Evolutionary conservation across 2,888 invertebrate species (phyloP).

Genomic region (Metallyticus violacea): DNA sequence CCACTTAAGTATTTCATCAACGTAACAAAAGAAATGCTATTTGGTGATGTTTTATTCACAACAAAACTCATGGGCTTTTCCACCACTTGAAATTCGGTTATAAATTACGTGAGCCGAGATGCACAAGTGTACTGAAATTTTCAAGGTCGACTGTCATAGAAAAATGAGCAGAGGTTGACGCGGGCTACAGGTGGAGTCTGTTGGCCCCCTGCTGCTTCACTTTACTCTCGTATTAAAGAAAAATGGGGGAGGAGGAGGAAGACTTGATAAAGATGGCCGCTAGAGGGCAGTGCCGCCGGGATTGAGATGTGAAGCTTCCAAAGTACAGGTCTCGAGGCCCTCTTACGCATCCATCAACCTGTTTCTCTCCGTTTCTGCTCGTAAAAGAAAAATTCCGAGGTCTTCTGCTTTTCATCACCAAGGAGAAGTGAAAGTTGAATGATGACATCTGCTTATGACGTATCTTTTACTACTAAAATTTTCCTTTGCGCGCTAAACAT

Average conservation of each 20-base stretch:
- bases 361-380: background rate
- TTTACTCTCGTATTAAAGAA: background rate
- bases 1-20: background rate
- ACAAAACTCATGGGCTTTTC: background rate
- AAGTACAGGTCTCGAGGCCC: background rate
- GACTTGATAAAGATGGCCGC: background rate
- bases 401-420: background rate
- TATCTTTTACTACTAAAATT: background rate
- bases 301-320: background rate
- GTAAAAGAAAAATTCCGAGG: background rate
- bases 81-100: background rate
- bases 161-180: background rate
- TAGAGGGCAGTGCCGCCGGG: background rate
- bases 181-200: no score
- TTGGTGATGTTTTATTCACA: background rate
- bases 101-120: background rate
- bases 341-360: background rate
- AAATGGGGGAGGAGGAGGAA: no score
- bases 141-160: background rate
- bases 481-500: background rate
- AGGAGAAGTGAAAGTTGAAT: background rate
- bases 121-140: background rate
- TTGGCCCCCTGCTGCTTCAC: background rate
- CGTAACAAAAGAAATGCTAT: background rate
- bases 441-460: background rate